A percentile compares a stretch with the other conserved stretches of the same genome.
These are phyloP conservation scores for Acipenser transmontanus DNA, from an alignment of 2,797 vertebrate genomes.

Conservation along the genomic window DNA sequence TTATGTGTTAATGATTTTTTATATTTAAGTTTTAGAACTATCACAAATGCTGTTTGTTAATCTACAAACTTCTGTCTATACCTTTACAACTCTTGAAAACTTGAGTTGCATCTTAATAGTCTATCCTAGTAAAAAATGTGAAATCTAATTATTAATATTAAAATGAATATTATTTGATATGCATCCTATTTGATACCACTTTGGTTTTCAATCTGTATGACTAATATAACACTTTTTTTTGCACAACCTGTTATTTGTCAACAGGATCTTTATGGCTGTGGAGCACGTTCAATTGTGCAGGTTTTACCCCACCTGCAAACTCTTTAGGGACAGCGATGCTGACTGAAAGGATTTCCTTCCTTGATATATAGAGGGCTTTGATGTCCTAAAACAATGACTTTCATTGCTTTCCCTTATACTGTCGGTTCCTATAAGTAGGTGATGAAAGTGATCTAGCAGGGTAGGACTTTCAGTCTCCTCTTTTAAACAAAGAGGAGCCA, in stretches of 20 bases:
- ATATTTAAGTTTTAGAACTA: too few relatives aligned
- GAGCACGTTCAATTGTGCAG: constrained; percentile 59
- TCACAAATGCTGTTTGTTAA: too few relatives aligned
- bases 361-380: constrained; percentile 71
- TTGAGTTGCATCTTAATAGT: too few relatives aligned
- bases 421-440: constrained; percentile 73
- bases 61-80: too few relatives aligned
- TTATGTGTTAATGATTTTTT: too few relatives aligned
- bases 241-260: constrained; percentile 28
- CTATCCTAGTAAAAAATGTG: too few relatives aligned
- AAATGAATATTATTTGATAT: too few relatives aligned
- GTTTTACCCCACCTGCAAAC: constrained; percentile 71
- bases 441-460: constrained; percentile 73
- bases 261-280: constrained; percentile 55
- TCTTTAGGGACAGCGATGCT: constrained; percentile 58
- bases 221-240: constrained; percentile 4
- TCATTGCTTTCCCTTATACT: constrained; percentile 71
- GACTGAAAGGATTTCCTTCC: constrained; percentile 80
- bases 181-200: too few relatives aligned
- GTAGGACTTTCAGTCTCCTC: constrained; percentile 65
- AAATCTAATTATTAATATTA: too few relatives aligned
- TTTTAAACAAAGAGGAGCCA: constrained; percentile 71
- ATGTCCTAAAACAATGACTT: constrained; percentile 78
- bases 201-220: too few relatives aligned
- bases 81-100: too few relatives aligned